A percentile compares a stretch with the other conserved stretches of the same genome.
phyloP scores from a whole-genome alignment of 2,113 vertebrate genomes.

The Tenebrosternarchus preto region DNA sequence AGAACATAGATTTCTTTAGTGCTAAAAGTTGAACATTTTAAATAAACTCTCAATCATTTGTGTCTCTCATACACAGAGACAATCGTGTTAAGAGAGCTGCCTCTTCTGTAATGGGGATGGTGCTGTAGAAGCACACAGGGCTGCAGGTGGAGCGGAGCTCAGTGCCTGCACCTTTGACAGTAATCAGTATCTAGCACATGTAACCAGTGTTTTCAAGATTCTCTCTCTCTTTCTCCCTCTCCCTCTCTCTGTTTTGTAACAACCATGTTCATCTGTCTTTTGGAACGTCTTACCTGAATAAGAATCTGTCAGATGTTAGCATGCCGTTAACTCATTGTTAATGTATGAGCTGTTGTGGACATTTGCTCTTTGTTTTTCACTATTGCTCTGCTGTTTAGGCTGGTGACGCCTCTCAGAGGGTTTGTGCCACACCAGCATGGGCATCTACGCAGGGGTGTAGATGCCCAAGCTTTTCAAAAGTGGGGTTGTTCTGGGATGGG shows the following conservation, averaged over 20 bases:
- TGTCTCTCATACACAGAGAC: too few species aligned
- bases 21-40: background rate
- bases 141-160: background rate
- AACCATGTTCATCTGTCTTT: background rate
- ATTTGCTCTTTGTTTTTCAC: constrained; percentile 57
- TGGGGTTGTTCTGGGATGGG: too few species aligned
- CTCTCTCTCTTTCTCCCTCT: background rate
- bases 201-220: background rate
- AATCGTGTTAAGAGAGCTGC: background rate
- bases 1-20: background rate
- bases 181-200: background rate
- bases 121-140: background rate
- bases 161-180: constrained; percentile 12
- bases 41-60: background rate
- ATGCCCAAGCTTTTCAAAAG: too few species aligned
- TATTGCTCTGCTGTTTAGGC: constrained; percentile 50
- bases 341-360: constrained; percentile 41
- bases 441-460: too few species aligned
- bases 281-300: background rate
- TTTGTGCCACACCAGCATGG: too few species aligned
- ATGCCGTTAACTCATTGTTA: too few species aligned
- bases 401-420: constrained; percentile 40
- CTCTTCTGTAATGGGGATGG: background rate
- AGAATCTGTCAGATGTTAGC: background rate
- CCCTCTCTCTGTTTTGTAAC: background rate